phyloP scores from a whole-genome alignment of 2,113 vertebrate species.

The Regulus satrapa region DNA sequence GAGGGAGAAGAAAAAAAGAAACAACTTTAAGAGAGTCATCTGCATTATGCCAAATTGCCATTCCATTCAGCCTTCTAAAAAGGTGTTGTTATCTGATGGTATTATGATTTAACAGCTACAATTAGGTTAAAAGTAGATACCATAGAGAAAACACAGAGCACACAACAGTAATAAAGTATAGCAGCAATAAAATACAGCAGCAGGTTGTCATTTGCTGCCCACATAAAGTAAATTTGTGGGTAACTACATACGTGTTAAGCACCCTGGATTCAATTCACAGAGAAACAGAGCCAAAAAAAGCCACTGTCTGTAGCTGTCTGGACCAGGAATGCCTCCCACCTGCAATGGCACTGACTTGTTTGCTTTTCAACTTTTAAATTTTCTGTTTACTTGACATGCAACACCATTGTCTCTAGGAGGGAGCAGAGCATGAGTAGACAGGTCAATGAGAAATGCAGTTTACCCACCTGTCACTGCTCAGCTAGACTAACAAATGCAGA shows the following conservation, averaged over 20 bases:
- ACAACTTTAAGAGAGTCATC: neutral
- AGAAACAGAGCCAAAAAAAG: neutral
- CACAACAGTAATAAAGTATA: neutral
- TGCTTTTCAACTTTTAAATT: neutral
- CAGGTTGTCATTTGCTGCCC: constrained; percentile 12
- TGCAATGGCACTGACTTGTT: neutral
- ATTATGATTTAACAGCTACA: neutral
- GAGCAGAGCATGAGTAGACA: neutral
- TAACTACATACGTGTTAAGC: neutral
- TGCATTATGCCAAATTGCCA: neutral
- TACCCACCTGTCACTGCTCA: neutral
- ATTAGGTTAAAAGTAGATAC: constrained; percentile 5
- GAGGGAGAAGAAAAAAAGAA: neutral
- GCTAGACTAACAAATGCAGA: neutral
- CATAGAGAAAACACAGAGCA: neutral
- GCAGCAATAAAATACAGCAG: constrained; percentile 7
- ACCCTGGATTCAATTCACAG: neutral
- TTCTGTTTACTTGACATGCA: neutral
- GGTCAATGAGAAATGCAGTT: neutral
- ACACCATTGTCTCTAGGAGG: neutral
- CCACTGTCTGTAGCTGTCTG: neutral
- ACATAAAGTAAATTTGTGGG: neutral
- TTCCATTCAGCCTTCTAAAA: neutral
- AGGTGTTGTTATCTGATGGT: neutral
- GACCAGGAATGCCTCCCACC: neutral